Evolutionary conservation across 2,888 invertebrate species (phyloP).

Genomic region (Zygothrica quintamaculata): DNA sequence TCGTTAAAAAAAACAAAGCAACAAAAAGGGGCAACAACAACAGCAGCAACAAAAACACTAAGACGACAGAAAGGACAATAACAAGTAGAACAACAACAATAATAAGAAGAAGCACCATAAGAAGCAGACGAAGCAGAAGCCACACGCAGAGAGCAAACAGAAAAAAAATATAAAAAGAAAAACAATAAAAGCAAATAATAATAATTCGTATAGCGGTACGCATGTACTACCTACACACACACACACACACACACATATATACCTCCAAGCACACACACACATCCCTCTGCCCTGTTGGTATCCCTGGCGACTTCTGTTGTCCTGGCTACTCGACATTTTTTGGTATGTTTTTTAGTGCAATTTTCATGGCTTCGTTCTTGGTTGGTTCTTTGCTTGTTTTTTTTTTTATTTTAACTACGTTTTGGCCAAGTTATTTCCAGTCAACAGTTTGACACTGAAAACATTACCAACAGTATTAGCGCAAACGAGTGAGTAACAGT

Average conservation of each 20-base stretch:
- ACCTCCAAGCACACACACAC: neutral
- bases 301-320: constrained; percentile 27
- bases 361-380: constrained; percentile 21
- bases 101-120: constrained; percentile 8
- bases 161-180: constrained; percentile 28
- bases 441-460: constrained; percentile 55
- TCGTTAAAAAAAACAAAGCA: constrained; percentile 42
- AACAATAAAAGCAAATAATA: constrained; percentile 62
- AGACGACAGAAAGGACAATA: neutral
- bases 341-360: constrained; percentile 54
- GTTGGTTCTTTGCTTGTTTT: constrained; percentile 36
- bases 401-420: constrained; percentile 36
- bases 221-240: constrained; percentile 25
- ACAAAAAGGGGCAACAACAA: constrained; percentile 25
- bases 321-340: constrained; percentile 40
- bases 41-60: neutral
- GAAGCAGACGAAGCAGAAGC: neutral
- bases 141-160: constrained; percentile 24
- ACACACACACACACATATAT: constrained; percentile 4
- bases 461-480: constrained; percentile 31
- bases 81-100: constrained; percentile 2
- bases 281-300: no score
- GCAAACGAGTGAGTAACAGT: no score
- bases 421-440: constrained; percentile 54
- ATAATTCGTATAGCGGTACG: constrained; percentile 63